Base-by-base conservation (phyloP, 2,888 invertebrate genomes). In the Lysandra bellargus region DNA sequence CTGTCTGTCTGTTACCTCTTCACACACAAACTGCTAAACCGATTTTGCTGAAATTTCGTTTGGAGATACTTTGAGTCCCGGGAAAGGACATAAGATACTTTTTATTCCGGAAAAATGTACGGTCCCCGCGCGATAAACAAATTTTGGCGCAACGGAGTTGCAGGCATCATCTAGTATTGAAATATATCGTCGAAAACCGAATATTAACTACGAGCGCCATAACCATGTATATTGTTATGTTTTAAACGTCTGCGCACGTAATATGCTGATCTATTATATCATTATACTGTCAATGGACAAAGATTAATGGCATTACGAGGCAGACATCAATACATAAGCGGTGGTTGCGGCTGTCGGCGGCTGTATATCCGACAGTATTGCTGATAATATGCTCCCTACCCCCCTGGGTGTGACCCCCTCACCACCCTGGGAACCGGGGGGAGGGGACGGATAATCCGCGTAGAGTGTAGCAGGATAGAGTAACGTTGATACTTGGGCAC, bases 311-410 rank as follows among this genome's bases (percentile, higher is more conserved):
- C 4, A 57, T 57, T 57, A 17, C 57, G 57, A 17, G 57, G 57
- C 57, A 57, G 57, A 57, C 57, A 61, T 23, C 17, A 61, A 23
- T n/a, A 61, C 64, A 23, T 64, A 64, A 30, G 64, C 64, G 64
- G 30, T 30, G 64, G 9, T 4, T 64, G 30, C 30, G 64, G 64
- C 30, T 30, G 64, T 23, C 30, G 9, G 64, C 64, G 64, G 30
- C 64, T 64, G 64, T 64, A 23, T 61, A 61, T 61, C 61, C 64
- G 64, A 30, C 64, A 30, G 30, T 64, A 30, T 64, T 30, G 64
- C 64, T 30, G 61, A n/a, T 23, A 61, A 23, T 23, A 7, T 61
- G 61, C 64, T 30, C 30, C 61, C 61, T 7, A 1, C n/a, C 61
- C 7, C 64, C 64, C 53, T 9, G 23, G 23, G 30, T 23, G 9